These are phyloP conservation scores for Prosapia bicincta DNA, from an alignment of 2,888 invertebrate species.

Conservation along the genomic window DNA sequence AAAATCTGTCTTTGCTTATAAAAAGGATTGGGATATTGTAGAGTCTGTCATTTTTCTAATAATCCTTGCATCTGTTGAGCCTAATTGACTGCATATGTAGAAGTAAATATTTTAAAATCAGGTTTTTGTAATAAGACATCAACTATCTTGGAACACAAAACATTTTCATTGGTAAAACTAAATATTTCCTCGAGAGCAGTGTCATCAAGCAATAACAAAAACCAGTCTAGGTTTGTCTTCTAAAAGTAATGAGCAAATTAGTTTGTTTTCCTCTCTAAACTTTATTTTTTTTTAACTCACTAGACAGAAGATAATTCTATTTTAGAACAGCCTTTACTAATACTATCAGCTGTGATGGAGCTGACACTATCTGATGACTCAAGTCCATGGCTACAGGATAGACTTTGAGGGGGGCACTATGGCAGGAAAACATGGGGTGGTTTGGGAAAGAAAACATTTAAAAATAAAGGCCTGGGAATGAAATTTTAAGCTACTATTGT, in stretches of 20 bases:
- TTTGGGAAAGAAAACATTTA: too few relatives aligned
- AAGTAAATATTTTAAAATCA: conserved; percentile 38
- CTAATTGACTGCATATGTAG: conserved; percentile 44
- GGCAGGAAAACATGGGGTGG: too few relatives aligned
- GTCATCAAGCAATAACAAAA: neutral
- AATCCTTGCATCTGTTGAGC: conserved; percentile 43
- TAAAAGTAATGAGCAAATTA: neutral
- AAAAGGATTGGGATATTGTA: conserved; percentile 43
- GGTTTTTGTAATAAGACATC: conserved; percentile 14
- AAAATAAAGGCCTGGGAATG: too few relatives aligned
- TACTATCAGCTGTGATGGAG: neutral
- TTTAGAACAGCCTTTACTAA: neutral
- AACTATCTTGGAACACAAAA: conserved; percentile 8
- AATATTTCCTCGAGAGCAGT: neutral
- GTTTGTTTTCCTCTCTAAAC: neutral
- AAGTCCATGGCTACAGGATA: neutral
- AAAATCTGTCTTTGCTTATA: conserved; percentile 44
- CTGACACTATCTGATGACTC: neutral
- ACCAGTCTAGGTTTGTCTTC: conserved; percentile 6
- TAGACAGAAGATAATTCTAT: neutral
- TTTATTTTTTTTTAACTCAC: neutral
- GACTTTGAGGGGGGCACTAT: neutral
- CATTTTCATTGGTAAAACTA: neutral
- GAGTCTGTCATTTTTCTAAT: conserved; percentile 44
- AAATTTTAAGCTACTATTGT: too few relatives aligned